A percentile compares a stretch with the other conserved stretches of the same genome.
phyloP scores from a whole-genome alignment of 2,888 invertebrate genomes.

The Antheraea yamamai region DNA sequence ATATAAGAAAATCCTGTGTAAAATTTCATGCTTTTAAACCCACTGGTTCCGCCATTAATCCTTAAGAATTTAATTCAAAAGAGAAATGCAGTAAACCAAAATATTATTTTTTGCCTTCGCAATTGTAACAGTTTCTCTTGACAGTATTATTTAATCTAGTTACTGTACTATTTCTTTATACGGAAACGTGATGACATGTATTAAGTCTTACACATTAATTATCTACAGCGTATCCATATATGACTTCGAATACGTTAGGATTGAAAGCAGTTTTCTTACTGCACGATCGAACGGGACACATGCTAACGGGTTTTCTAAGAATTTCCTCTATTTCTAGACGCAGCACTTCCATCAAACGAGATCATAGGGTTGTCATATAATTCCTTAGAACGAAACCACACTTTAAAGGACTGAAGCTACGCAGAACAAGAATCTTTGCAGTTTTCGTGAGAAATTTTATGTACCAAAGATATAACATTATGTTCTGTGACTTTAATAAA shows the following conservation, averaged over 20 bases:
- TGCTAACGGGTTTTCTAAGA: conserved; percentile 6
- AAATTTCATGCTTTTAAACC: not conserved
- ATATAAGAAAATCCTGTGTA: not conserved
- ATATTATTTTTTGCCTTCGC: not conserved
- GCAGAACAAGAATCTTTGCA: not conserved
- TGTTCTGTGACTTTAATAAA: not conserved
- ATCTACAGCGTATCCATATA: not conserved
- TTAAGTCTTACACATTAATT: not conserved
- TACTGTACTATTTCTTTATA: not conserved
- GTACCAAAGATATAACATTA: not conserved
- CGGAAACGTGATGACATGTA: not conserved
- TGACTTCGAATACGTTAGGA: not conserved
- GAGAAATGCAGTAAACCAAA: not conserved
- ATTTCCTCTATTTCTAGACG: conserved; percentile 15
- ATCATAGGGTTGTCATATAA: not conserved
- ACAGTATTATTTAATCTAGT: not conserved
- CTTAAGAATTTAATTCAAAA: not conserved
- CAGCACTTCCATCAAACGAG: not conserved
- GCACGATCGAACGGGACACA: conserved; percentile 6
- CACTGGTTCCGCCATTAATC: not conserved
- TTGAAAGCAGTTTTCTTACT: conserved; percentile 12
- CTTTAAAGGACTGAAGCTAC: not conserved
- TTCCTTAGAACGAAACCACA: not conserved
- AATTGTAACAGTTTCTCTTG: not conserved
- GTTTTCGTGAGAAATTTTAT: not conserved